Evolutionary conservation across 2,888 invertebrate genomes (phyloP), one percentile per base, ranked within the genome.

Genomic region (Pseudococcus jackbeardsleyi): DNA sequence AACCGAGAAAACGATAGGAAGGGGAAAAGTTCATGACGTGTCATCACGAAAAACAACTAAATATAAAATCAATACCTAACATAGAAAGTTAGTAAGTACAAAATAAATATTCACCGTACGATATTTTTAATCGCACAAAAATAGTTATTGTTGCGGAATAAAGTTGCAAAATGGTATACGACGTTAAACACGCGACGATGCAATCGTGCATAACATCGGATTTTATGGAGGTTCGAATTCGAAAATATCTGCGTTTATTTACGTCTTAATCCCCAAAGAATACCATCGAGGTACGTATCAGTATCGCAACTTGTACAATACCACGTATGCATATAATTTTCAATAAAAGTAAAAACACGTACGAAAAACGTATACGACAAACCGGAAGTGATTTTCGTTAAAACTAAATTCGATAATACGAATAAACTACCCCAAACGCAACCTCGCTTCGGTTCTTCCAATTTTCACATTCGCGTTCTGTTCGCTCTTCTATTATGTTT

Each of bases 131-230:
- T 54, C 54, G 54, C 17, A n/a, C n/a, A 54, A 54, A 54, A 54
- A 54, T 54, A n/a, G n/a, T 54, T 54, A 54, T 54, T n/a, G 17
- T n/a, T 54, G 54, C n/a, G n/a, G 54, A 54, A 54, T 42, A 42
- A 54, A 54, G 54, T 54, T 54, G n/a, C 54, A n/a, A 54, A 54
- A 54, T 54, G 9, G 42, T 42, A 54, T n/a, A 54, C 54, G n/a
- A 54, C 54, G 54, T 54, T 54, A 5, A 54, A n/a, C 54, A 54
- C 54, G 54, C n/a, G 54, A 54, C 54, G 19, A 22, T 64, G 64
- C 64, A 64, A 64, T 64, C 64, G 64, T 64, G 64, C 22, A 64
- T 64, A 64, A 19, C 64, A 64, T 64, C 64, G 22, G 22, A 64
- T 64, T 64, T 64, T 64, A 64, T 64, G 22, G 19, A 64, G 22